These are phyloP conservation scores for Agrochola lychnidis DNA, from an alignment of 2,888 invertebrate genomes.

Conservation along the genomic window DNA sequence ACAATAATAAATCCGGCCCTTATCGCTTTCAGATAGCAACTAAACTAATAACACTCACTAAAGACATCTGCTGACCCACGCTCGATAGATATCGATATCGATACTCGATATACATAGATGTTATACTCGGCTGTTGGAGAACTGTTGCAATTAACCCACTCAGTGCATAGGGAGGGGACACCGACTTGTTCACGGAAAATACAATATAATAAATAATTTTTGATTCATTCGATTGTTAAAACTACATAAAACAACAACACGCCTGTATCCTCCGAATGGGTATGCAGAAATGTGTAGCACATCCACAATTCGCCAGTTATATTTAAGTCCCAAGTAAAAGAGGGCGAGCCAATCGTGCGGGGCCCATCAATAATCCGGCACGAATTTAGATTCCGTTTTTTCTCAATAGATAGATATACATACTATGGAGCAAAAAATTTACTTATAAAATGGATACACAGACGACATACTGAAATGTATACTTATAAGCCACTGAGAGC, in stretches of 20 bases:
- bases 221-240: neutral
- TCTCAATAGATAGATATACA: neutral
- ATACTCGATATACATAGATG: slow-evolving; percentile 11
- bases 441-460: neutral
- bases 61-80: slow-evolving; percentile 7
- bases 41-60: slow-evolving; percentile 10
- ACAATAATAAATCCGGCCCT: too few relatives aligned
- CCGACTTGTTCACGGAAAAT: neutral
- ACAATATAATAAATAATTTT: neutral
- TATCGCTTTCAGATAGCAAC: slow-evolving; percentile 7
- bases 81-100: slow-evolving; percentile 1
- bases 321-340: neutral
- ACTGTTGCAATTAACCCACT: slow-evolving; percentile 35
- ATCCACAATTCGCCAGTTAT: neutral
- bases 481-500: neutral
- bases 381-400: neutral
- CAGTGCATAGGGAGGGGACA: slow-evolving; percentile 28
- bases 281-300: neutral
- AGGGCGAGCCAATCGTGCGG: neutral
- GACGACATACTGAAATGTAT: neutral
- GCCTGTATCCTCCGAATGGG: neutral
- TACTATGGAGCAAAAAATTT: neutral
- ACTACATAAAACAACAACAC: neutral
- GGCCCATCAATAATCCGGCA: neutral
- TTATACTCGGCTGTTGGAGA: slow-evolving; percentile 2